A percentile compares a stretch with the other conserved stretches of the same genome.
Conservation (phyloP, 2,113 vertebrate species). For the Hemiprocne comata region DNA sequence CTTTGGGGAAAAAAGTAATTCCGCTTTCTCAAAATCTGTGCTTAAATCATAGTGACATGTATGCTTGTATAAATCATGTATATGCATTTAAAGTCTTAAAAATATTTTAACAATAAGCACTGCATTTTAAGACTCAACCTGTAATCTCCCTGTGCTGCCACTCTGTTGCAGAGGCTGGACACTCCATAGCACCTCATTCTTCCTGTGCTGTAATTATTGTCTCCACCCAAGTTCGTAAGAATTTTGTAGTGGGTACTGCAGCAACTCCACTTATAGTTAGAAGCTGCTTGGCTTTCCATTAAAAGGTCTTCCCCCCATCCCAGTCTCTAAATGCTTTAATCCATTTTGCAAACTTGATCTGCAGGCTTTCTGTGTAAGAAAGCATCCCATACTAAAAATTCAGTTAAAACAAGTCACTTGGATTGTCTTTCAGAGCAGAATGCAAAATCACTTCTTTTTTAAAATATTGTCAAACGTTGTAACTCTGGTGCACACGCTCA, state of each 20-base stretch:
- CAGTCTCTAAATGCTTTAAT: not conserved
- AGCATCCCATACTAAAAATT: not conserved
- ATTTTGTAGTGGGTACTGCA: conserved; percentile 38
- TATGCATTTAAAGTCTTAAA: not conserved
- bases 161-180: not conserved
- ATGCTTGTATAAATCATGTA: conserved; percentile 42
- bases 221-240: conserved; percentile 59
- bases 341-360: not conserved
- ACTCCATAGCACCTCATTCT: conserved; percentile 28
- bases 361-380: not conserved
- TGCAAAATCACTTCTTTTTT: not conserved
- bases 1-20: conserved; percentile 5
- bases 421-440: not conserved
- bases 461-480: not conserved
- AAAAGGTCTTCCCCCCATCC: not conserved
- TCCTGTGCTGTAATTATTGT: conserved; percentile 48
- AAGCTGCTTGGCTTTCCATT: conserved; percentile 4
- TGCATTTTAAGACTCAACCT: conserved; percentile 4
- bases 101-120: conserved; percentile 33
- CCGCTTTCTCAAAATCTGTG: not conserved
- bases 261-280: not conserved
- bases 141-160: conserved; percentile 39
- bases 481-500: not conserved
- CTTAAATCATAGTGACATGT: conserved; percentile 24
- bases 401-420: not conserved